Base-by-base conservation (phyloP, 2,797 vertebrate species). In the Enteromius unitaeniatus region DNA sequence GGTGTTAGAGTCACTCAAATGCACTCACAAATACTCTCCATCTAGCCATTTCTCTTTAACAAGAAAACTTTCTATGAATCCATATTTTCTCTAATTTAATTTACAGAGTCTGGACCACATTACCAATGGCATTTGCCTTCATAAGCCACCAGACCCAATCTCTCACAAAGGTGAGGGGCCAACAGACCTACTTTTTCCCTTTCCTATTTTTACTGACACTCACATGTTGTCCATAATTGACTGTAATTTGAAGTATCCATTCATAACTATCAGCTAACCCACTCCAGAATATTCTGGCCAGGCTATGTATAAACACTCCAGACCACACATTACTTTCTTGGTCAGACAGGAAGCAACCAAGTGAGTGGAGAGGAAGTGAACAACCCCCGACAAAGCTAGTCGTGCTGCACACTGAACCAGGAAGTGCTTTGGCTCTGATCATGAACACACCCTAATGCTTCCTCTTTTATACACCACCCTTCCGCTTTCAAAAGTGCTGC, bases 281-380 rank as follows among this genome's bases (percentile, higher is more conserved):
- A 79, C 34, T 83, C n/a, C 64, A 76, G 49, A 55, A 64, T 86
- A 58, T 67, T 86, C 68, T 86, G 42, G 23, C 28, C 73, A 77
- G n/a, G 72, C 15, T 80, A 8, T 75, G 64, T 75, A 47, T 75
- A 78, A 81, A 79, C 70, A 68, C 11, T 45, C 40, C 60, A 81
- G 62, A 83, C 73, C 55, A 65, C 64, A 73, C 64, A 76, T 73
- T 47, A 34, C 51, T 67, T 72, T 81, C 65, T 79, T 40, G 23
- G 60, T 85, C 77, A 86, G 53, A 60, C 86, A 90, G 92, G 92
- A 93, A 93, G 90, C 85, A 88, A 91, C 88, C 87, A 79, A 89
- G 88, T 95, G 91, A 93, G 89, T 89, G 93, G 90, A 94, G 90
- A 91, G 93, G 92, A 94, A 93, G 88, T 74, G 72, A 78, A 78